Evolutionary conservation across 2,113 vertebrate species (phyloP).

Genomic region (Sitta europaea): DNA sequence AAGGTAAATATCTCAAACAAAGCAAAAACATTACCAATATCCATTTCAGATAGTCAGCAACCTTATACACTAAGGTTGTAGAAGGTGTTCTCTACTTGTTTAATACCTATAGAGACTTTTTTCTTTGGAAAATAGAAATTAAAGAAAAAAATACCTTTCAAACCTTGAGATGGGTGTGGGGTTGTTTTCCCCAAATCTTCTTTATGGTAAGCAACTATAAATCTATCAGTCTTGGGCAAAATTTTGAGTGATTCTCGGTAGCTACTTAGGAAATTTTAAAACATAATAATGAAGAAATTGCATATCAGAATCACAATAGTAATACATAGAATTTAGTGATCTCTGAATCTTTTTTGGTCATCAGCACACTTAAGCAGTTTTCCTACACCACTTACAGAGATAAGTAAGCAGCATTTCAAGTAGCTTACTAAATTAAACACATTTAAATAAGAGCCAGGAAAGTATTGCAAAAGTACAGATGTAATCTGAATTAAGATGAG

Average conservation of each 20-base stretch:
- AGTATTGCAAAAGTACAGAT: background rate
- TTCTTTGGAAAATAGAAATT: background rate
- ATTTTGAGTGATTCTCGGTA: background rate
- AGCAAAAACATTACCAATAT: background rate
- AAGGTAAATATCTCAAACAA: background rate
- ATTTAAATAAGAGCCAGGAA: background rate
- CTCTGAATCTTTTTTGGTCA: background rate
- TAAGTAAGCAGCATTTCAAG: background rate
- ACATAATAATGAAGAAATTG: background rate
- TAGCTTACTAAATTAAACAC: background rate
- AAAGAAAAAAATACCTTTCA: background rate
- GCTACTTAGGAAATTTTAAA: background rate
- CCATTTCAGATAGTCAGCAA: background rate
- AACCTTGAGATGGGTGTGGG: background rate
- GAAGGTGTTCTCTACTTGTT: background rate
- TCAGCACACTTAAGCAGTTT: background rate
- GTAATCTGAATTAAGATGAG: background rate
- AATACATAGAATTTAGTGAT: background rate
- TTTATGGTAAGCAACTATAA: background rate
- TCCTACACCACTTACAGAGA: background rate
- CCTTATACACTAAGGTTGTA: background rate
- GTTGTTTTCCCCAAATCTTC: background rate
- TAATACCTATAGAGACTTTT: background rate
- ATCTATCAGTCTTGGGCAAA: accelerated
- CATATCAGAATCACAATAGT: background rate